Evolutionary conservation across 2,888 invertebrate genomes (phyloP), one percentile per base, ranked within the genome.

Genomic region (Zele albiditarsus): DNA sequence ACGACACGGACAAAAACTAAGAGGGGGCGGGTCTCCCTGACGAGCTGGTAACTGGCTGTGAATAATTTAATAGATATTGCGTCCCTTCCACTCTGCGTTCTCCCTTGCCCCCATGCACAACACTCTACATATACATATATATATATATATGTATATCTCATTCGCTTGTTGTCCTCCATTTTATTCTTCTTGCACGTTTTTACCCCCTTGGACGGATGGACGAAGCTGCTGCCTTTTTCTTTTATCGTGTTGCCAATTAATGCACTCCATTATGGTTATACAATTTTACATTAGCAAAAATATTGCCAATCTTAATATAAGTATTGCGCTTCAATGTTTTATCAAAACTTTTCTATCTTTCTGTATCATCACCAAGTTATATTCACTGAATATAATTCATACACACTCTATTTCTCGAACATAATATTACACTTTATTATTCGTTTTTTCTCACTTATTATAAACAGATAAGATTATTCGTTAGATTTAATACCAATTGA

Each of bases 21-120:
- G 77, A 80, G 80, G 79, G 82, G 84, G 84, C 84, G 83, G 84
- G 79, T 72, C 81, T 77, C 79, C 79, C 82, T 84, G 85, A 85
- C 82, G 84, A 84, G 84, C 84, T 82, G 84, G 84, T 84, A 85
- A 85, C 84, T 84, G 83, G 80, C 84, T 84, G 84, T 84, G 85
- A 85, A 84, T 85, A 85, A 85, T 85, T 84, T 84, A 84, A 84
- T 84, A 83, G 83, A 82, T 82, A 82, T 84, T 83, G 75, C 80
- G 79, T 82, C 80, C 81, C 79, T 77, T 79, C 76, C 77, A 74
- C 72, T 71, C 68, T 71, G 67, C 65, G 74, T 71, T 78, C 58
- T 73, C 66, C 57, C 76, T 42, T 49, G 49, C 74, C 63, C n/a
- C 53, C 53, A 53, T 53, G 8, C 53, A 53, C 53, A 20, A 53